A percentile compares a stretch with the other conserved stretches of the same genome.
Evolutionary conservation across 35 echinoderm and acorn worm genomes (phyloP).

Genomic region (Acanthaster planci): DNA sequence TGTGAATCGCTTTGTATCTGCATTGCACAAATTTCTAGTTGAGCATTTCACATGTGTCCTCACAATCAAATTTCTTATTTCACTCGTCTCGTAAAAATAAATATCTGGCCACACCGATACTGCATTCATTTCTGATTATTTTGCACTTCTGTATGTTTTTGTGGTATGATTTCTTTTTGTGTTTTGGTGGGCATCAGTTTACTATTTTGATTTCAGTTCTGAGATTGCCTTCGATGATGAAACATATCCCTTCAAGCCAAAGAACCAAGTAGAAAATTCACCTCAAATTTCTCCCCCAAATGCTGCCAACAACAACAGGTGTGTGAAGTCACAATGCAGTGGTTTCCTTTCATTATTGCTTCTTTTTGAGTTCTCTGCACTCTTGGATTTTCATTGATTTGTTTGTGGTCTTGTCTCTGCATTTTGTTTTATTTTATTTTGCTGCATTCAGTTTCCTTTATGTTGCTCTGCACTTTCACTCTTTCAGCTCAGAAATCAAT

Average conservation of each 20-base stretch:
- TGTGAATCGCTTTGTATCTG: too few species aligned
- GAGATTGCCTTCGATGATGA: not conserved
- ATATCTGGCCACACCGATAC: too few species aligned
- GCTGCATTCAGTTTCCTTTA: not conserved
- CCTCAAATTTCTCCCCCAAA: conserved; percentile 13
- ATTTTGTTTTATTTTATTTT: not conserved
- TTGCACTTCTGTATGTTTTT: too few species aligned
- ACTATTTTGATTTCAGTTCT: not conserved
- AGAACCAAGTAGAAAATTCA: not conserved
- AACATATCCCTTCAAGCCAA: not conserved
- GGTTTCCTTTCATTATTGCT: not conserved
- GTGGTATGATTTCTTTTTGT: not conserved
- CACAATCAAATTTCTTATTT: too few species aligned
- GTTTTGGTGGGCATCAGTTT: not conserved
- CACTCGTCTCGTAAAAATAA: too few species aligned
- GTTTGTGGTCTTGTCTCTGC: not conserved
- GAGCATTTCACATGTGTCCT: too few species aligned
- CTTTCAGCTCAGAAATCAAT: conserved; percentile 2
- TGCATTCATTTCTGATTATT: too few species aligned
- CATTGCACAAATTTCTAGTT: too few species aligned
- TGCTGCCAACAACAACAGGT: not conserved
- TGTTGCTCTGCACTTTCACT: not conserved
- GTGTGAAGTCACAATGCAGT: not conserved
- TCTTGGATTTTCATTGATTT: not conserved
- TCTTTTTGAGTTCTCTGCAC: not conserved